These are phyloP conservation scores for Chromis chromis DNA, from an alignment of 2,797 vertebrate species.

Conservation along the genomic window DNA sequence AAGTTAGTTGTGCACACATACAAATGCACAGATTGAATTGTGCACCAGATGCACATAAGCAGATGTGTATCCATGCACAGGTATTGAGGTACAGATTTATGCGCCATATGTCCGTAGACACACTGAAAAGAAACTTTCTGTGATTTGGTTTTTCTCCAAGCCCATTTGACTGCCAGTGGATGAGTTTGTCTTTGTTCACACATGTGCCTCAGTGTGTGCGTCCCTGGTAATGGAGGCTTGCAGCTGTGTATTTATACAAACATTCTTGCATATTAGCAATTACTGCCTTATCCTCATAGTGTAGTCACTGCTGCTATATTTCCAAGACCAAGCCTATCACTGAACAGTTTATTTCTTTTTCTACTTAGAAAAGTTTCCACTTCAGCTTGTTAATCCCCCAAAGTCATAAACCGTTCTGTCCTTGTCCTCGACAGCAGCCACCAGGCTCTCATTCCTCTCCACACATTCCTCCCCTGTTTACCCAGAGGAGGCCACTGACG, in stretches of 20 bases:
- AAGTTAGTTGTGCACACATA: background rate
- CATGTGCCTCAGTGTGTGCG: slow-evolving; percentile 7
- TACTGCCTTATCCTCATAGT: slow-evolving; percentile 16
- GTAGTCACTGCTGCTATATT: slow-evolving; percentile 38
- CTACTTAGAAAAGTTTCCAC: slow-evolving; percentile 76
- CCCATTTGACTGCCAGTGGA: slow-evolving; percentile 4
- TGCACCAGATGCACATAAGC: too few species aligned
- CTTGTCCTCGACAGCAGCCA: slow-evolving; percentile 77
- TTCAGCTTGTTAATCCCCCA: slow-evolving; percentile 77
- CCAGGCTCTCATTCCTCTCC: slow-evolving; percentile 68
- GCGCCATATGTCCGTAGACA: background rate
- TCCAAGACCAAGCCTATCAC: slow-evolving; percentile 44
- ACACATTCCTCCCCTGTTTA: slow-evolving; percentile 72
- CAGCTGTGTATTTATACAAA: slow-evolving; percentile 16
- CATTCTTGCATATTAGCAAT: slow-evolving; percentile 41
- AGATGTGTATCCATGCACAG: background rate
- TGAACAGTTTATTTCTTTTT: slow-evolving; percentile 67
- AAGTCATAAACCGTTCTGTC: slow-evolving; percentile 78
- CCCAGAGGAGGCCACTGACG: slow-evolving; percentile 72
- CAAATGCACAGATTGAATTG: too few species aligned
- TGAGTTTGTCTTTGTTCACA: slow-evolving; percentile 1
- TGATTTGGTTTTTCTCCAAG: slow-evolving; percentile 23
- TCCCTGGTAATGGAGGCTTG: slow-evolving; percentile 7
- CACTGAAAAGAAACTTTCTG: background rate
- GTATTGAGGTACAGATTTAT: background rate